These are phyloP conservation scores for Dinocampus coccinellae DNA, from an alignment of 2,888 invertebrate species.

Conservation along the genomic window DNA sequence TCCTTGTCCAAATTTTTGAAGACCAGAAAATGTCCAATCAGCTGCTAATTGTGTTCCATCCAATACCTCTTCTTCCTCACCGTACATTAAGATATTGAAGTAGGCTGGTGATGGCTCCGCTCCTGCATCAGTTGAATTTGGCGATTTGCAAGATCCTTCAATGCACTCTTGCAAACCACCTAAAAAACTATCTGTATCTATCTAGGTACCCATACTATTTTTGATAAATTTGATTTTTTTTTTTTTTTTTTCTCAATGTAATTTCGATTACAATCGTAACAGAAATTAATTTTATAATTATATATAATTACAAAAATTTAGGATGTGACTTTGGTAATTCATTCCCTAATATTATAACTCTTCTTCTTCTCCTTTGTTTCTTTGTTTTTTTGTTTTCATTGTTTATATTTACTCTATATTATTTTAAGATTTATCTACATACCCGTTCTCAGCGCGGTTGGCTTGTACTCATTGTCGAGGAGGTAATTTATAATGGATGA, in stretches of 20 bases:
- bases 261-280: too few species aligned
- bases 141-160: slow-evolving; percentile 49
- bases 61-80: slow-evolving; percentile 85
- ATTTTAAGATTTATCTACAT: slow-evolving; percentile 46
- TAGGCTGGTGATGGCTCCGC: slow-evolving; percentile 95
- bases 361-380: neutral
- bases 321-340: too few species aligned
- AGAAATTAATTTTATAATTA: too few species aligned
- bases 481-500: slow-evolving; percentile 94
- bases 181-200: slow-evolving; percentile 52
- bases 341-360: neutral
- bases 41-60: slow-evolving; percentile 96
- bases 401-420: slow-evolving; percentile 4
- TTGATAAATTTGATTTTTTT: neutral
- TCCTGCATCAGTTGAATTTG: slow-evolving; percentile 72
- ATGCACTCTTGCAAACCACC: slow-evolving; percentile 55
- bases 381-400: neutral
- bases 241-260: too few species aligned
- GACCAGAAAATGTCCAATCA: slow-evolving; percentile 92
- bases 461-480: slow-evolving; percentile 86
- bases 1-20: slow-evolving; percentile 96
- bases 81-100: slow-evolving; percentile 92
- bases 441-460: slow-evolving; percentile 90
- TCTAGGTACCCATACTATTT: neutral
- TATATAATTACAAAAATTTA: neutral